Percentiles rank a stretch among this genome's conserved stretches.
Conservation (phyloP, 2,888 invertebrate species). For the Galerucella calmariensis region DNA sequence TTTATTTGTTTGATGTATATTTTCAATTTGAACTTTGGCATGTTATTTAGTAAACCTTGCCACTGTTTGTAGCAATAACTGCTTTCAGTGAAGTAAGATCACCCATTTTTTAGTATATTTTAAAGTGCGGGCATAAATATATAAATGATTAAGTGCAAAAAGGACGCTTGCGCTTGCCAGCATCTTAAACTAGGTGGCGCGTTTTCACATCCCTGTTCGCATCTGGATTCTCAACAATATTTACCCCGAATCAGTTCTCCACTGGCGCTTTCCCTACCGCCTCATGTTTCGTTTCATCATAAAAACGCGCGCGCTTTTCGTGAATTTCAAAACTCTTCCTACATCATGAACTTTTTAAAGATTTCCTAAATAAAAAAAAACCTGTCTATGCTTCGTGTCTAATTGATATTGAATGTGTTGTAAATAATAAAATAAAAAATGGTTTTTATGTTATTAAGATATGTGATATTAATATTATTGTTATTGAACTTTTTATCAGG, state of each 20-base stretch:
- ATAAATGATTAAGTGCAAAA: conserved; percentile 50
- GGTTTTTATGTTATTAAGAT: conserved; percentile 38
- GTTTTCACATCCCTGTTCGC: conserved; percentile 58
- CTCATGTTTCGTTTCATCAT: conserved; percentile 38
- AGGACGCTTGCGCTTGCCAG: conserved; percentile 53
- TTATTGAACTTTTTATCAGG: conserved; percentile 44
- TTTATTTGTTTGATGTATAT: not conserved
- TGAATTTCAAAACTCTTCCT: conserved; percentile 41
- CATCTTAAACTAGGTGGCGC: conserved; percentile 65
- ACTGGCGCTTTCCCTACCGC: conserved; percentile 49
- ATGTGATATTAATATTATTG: conserved; percentile 47
- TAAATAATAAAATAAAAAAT: conserved; percentile 33
- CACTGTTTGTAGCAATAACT: not conserved
- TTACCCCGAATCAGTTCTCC: conserved; percentile 58
- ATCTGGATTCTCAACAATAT: conserved; percentile 59
- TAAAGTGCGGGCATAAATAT: conserved; percentile 45
- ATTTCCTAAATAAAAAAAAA: conserved; percentile 21
- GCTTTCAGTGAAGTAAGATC: not conserved
- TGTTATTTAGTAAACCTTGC: not conserved
- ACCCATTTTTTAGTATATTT: conserved; percentile 10
- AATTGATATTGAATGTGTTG: conserved; percentile 20
- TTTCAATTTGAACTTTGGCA: not conserved
- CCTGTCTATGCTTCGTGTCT: conserved; percentile 7
- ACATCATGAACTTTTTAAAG: conserved; percentile 36
- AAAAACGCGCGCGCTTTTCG: conserved; percentile 42